Percentiles rank a stretch among this genome's conserved stretches.
phyloP scores from a whole-genome alignment of 30 jellyfish, hydroid and myxozoan genomes.

The Aurelia sp. region DNA sequence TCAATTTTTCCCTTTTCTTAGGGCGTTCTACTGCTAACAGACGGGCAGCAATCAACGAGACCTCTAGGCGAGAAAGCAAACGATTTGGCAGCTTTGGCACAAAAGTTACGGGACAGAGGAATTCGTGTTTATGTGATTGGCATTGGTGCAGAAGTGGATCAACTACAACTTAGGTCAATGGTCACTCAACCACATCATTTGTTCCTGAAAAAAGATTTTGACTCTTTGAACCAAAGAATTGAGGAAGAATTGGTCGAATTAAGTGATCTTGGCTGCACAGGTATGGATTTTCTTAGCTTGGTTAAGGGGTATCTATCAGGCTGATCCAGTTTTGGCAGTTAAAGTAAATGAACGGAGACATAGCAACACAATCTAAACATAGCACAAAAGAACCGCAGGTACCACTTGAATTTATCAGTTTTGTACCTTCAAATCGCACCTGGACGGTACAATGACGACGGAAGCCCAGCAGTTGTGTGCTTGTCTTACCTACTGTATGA shows the following conservation, averaged over 20 bases:
- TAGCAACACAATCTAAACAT: too few relatives aligned
- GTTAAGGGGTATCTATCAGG: too few relatives aligned
- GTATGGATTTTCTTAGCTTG: slow-evolving; percentile 23
- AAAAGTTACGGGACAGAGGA: slow-evolving; percentile 67
- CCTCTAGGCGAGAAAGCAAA: slow-evolving; percentile 48
- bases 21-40: slow-evolving; percentile 89
- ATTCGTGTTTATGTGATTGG: slow-evolving; percentile 79
- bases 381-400: too few relatives aligned
- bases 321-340: too few relatives aligned
- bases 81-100: slow-evolving; percentile 47
- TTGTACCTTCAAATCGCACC: too few relatives aligned
- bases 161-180: slow-evolving; percentile 50
- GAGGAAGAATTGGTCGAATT: slow-evolving; percentile 73
- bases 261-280: slow-evolving; percentile 83
- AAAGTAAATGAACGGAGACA: too few relatives aligned
- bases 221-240: slow-evolving; percentile 57
- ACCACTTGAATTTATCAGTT: too few relatives aligned
- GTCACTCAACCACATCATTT: slow-evolving; percentile 72
- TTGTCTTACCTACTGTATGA: too few relatives aligned
- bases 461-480: too few relatives aligned
- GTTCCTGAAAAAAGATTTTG: slow-evolving; percentile 70
- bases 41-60: slow-evolving; percentile 80
- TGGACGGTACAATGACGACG: too few relatives aligned
- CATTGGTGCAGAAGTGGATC: slow-evolving; percentile 87
- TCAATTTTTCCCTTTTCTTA: neutral